Percentiles rank a stretch among this genome's conserved stretches.
phyloP scores from a whole-genome alignment of 2,888 invertebrate genomes.

The Nephrotoma appendiculata region DNA sequence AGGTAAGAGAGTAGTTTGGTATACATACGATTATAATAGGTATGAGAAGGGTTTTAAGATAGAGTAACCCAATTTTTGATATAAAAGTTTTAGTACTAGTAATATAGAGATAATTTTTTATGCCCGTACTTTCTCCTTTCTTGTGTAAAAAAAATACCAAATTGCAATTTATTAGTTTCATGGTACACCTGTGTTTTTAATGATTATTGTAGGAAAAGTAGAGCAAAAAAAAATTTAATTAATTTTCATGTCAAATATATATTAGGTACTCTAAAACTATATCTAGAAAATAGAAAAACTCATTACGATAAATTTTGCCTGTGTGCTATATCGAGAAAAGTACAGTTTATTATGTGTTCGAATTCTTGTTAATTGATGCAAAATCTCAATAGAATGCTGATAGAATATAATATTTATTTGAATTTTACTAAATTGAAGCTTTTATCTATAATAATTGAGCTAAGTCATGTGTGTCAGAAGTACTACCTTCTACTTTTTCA shows the following conservation, averaged over 20 bases:
- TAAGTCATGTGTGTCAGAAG: neutral
- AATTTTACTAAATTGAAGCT: neutral
- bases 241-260: neutral
- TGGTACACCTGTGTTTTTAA: neutral
- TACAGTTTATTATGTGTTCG: neutral
- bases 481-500: neutral
- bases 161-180: neutral
- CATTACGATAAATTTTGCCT: neutral
- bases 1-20: neutral
- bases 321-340: neutral
- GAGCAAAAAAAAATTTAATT: neutral
- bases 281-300: neutral
- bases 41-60: neutral
- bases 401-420: neutral
- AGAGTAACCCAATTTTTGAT: neutral
- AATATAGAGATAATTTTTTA: neutral
- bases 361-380: neutral
- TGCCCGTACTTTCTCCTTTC: neutral
- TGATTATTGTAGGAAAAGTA: neutral
- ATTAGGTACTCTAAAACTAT: neutral
- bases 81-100: neutral
- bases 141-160: neutral
- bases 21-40: neutral
- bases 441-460: neutral
- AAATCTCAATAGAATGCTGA: neutral